phyloP scores from a whole-genome alignment of 2,113 vertebrate genomes.

The Morone chrysops region DNA sequence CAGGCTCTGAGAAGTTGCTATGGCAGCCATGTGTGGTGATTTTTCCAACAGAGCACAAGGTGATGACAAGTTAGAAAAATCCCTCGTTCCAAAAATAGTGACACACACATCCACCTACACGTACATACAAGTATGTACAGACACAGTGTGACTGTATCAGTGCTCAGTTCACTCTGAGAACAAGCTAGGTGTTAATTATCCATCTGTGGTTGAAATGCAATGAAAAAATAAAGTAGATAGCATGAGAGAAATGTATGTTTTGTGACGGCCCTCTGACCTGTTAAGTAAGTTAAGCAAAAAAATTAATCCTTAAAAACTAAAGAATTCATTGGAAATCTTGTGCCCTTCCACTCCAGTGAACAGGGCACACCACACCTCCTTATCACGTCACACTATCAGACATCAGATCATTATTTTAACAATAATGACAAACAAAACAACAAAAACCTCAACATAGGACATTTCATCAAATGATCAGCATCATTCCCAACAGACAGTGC shows the following conservation, averaged over 20 bases:
- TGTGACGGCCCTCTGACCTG: background rate
- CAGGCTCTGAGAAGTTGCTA: conserved; percentile 21
- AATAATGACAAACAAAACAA: too few species aligned
- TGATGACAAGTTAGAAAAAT: conserved; percentile 51
- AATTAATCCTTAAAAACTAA: too few species aligned
- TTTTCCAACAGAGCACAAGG: conserved; percentile 26
- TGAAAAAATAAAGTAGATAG: too few species aligned
- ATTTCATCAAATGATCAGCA: too few species aligned
- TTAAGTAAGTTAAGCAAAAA: background rate
- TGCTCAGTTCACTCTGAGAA: background rate
- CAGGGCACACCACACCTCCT: too few species aligned
- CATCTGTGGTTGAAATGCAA: background rate
- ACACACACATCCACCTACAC: conserved; percentile 39
- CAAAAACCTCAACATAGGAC: too few species aligned
- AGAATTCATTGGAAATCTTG: too few species aligned
- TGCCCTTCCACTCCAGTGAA: too few species aligned
- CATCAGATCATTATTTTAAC: too few species aligned
- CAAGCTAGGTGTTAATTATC: conserved; percentile 7
- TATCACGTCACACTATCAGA: too few species aligned
- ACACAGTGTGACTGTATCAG: background rate
- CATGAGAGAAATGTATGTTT: background rate
- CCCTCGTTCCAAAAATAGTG: conserved; percentile 31
- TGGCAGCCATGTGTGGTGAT: conserved; percentile 18
- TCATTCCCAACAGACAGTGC: too few species aligned
- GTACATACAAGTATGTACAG: background rate